Conservation (phyloP, 2,113 vertebrate genomes). For the Antidorcas marsupialis region DNA sequence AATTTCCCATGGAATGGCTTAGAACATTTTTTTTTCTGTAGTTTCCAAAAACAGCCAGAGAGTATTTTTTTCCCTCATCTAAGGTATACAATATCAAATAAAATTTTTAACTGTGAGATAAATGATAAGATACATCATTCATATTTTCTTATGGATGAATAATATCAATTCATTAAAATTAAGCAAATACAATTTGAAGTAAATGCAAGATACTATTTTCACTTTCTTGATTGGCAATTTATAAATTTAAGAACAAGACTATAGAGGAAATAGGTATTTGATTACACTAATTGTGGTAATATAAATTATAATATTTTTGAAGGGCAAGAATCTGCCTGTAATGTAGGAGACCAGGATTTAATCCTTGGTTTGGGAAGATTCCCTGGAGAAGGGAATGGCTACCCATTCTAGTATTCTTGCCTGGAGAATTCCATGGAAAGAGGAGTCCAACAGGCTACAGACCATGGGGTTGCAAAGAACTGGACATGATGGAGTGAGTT, state of each 20-base stretch:
- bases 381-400: not conserved
- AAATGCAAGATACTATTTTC: not conserved
- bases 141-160: not conserved
- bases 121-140: not conserved
- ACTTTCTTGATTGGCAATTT: not conserved
- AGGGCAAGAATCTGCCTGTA: not conserved
- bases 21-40: not conserved
- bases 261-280: not conserved
- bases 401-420: not conserved
- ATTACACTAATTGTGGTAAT: not conserved
- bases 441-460: not conserved
- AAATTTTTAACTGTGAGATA: conserved; percentile 3
- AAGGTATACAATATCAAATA: too few relatives aligned
- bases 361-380: not conserved
- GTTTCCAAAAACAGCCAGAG: too few relatives aligned
- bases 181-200: not conserved
- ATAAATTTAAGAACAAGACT: not conserved
- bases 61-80: too few relatives aligned
- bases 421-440: not conserved
- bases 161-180: not conserved
- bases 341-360: not conserved
- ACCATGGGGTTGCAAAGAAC: not conserved
- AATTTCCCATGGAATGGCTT: not conserved
- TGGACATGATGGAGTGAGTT: not conserved
- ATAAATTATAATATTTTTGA: not conserved